Base-by-base conservation (phyloP, 2,797 vertebrate genomes). In the Lacerta bilineata region DNA sequence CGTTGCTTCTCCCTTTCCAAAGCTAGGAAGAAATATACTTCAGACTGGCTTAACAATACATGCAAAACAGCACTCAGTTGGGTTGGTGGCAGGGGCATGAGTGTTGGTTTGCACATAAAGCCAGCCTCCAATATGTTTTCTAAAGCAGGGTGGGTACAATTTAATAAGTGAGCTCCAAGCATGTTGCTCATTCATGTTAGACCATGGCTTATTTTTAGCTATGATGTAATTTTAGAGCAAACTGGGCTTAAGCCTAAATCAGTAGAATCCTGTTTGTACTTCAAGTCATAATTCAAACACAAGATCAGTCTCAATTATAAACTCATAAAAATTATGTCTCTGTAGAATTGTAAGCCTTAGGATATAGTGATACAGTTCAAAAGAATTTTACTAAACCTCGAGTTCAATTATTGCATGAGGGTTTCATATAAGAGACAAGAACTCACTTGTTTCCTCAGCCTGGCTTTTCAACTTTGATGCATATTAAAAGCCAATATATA, bases 361-460 rank as follows among this genome's bases (percentile, higher is more conserved):
- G 55, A 17, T 74, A 39, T 25, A 74, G 2, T 75, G 29, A 76
- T 68, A 5, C 1, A 75, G 5, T 68, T 74, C 55, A 81, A 66
- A n/a, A 36, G n/a, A 17, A 29, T 83, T 64, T 75, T 64, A 23
- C 5, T 10, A 46, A 83, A 41, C 71, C 23, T 88, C 5, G 1
- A 20, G 13, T 33, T 87, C 74, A 81, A 39, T 66, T 41, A 87
- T 36, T 27, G 9, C 55, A 83, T 59, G 20, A 23, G 3, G 75
- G 55, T 66, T 71, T 83, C 59, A 78, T 77, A 71, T 68, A 78
- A 83, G 27, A 82, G 39, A 66, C 71, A 75, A 64, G 8, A 87
- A 13, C 8, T 43, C 36, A 13, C 20, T 75, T 77, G n/a, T 83
- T 29, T 39, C n/a, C 59, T 41, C 55, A 76, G 59, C 29, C n/a